phyloP scores from a whole-genome alignment of 2,113 vertebrate genomes.

The Marcusenius ussheri region DNA sequence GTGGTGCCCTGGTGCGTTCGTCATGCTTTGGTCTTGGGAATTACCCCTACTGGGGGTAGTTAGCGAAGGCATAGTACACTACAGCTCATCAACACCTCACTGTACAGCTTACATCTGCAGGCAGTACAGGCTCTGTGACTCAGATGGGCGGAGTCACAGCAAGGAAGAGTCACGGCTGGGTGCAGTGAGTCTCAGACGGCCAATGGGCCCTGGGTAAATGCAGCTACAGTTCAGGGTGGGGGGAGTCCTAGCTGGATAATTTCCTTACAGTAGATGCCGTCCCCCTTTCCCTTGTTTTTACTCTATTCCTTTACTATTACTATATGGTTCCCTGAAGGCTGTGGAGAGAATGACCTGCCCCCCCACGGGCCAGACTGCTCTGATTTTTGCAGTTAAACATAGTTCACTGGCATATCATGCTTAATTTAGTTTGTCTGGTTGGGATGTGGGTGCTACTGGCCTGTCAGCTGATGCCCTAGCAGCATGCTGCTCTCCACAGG shows the following conservation, averaged over 20 bases:
- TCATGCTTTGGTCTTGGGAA: not conserved
- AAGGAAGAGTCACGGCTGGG: not conserved
- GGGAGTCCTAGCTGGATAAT: not conserved
- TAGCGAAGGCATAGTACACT: not conserved
- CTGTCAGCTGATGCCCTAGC: not conserved
- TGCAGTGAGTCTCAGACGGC: not conserved
- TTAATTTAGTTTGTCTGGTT: constrained; percentile 21
- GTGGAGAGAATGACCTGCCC: not conserved
- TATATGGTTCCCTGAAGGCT: constrained; percentile 20
- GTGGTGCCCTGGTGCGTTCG: not conserved
- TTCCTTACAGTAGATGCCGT: not conserved
- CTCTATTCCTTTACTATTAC: constrained; percentile 8
- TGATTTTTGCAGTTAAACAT: constrained; percentile 25
- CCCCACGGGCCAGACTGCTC: not conserved
- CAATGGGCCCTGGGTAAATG: not conserved
- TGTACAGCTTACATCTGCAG: not conserved
- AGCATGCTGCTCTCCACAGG: not conserved
- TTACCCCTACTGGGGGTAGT: not conserved
- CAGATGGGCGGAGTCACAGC: not conserved
- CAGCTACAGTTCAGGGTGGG: not conserved
- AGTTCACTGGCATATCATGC: constrained; percentile 12
- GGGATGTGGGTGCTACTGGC: not conserved
- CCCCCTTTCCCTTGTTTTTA: not conserved
- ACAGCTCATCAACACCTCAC: not conserved
- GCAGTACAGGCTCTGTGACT: not conserved